Conservation (phyloP, 2,888 invertebrate genomes). For the Andrena chrysosceles region DNA sequence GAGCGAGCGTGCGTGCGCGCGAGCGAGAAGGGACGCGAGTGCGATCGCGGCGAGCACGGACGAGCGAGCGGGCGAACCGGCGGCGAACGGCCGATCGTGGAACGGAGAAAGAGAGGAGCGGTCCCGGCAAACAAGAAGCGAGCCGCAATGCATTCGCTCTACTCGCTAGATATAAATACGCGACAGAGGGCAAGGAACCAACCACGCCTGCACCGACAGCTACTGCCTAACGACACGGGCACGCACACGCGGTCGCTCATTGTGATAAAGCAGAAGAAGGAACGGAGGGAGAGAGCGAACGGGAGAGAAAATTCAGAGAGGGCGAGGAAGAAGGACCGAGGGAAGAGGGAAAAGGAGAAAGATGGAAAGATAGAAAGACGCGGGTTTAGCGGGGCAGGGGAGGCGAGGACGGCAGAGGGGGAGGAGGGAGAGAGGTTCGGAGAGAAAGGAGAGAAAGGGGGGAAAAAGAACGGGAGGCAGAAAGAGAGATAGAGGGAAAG, state of each 20-base stretch:
- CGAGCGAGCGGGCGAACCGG: constrained; percentile 15
- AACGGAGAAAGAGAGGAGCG: constrained; percentile 37
- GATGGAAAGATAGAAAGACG: constrained; percentile 25
- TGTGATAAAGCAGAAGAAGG: constrained; percentile 75
- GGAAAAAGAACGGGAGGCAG: constrained; percentile 10
- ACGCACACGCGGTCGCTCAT: constrained; percentile 73
- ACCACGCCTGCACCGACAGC: constrained; percentile 77
- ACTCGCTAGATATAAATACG: constrained; percentile 82
- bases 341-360: constrained; percentile 13
- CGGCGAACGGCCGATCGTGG: constrained; percentile 30
- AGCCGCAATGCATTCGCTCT: constrained; percentile 76
- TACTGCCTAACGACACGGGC: constrained; percentile 77
- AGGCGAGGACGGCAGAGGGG: constrained; percentile 18
- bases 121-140: constrained; percentile 76
- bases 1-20: constrained; percentile 39
- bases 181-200: constrained; percentile 83
- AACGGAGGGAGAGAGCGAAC: constrained; percentile 31
- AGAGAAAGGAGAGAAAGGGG: constrained; percentile 19
- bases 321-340: constrained; percentile 37
- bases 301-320: constrained; percentile 15
- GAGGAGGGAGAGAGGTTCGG: neutral
- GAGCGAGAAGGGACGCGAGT: constrained; percentile 44
- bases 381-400: constrained; percentile 14
- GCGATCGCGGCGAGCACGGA: constrained; percentile 13
- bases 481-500: constrained; percentile 19